Conservation (phyloP, 2,797 vertebrate species). For the Pteronotus mesoamericanus region DNA sequence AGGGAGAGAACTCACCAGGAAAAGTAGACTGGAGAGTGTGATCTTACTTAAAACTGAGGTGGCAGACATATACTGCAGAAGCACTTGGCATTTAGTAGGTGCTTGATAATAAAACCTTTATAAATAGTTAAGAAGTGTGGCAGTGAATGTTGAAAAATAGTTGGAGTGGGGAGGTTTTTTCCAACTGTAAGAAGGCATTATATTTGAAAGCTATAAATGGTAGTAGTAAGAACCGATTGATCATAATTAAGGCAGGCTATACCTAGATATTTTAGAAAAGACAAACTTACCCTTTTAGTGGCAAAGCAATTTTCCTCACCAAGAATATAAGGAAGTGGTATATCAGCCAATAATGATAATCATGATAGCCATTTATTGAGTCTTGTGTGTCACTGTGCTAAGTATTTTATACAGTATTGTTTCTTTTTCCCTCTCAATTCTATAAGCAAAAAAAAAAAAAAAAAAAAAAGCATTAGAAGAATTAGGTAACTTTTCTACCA, state of each 20-base stretch:
- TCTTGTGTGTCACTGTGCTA: neutral
- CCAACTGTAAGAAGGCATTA: neutral
- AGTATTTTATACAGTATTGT: neutral
- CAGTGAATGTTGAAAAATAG: neutral
- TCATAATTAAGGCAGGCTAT: neutral
- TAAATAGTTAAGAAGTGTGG: neutral
- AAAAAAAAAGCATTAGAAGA: neutral
- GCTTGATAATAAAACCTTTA: neutral
- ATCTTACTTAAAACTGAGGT: neutral
- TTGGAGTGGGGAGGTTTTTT: neutral
- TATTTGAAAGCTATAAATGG: neutral
- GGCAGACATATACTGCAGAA: neutral
- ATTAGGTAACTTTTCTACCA: neutral
- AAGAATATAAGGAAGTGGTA: neutral
- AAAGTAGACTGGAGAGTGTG: neutral
- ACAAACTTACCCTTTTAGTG: neutral
- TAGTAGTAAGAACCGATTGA: neutral
- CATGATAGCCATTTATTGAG: neutral
- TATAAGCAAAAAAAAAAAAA: neutral
- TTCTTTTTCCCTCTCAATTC: constrained; percentile 5
- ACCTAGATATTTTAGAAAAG: constrained; percentile 18
- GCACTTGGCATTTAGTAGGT: neutral
- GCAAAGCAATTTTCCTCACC: neutral
- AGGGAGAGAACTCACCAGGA: neutral
- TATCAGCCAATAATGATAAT: neutral